Conservation (phyloP, 2,113 vertebrate genomes). For the Euleptes europaea region DNA sequence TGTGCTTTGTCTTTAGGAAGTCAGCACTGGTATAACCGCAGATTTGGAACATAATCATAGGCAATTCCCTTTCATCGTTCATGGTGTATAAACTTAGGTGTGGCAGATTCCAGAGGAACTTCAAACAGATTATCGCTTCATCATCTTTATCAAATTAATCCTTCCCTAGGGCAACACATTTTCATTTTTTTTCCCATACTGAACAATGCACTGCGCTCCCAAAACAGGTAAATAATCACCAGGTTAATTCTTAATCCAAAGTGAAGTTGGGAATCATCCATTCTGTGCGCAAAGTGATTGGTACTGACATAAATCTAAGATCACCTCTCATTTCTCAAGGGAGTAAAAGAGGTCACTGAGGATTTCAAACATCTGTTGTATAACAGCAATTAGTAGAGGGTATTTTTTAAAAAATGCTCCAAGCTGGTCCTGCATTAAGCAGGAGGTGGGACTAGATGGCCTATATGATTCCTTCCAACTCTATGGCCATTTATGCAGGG, state of each 20-base stretch:
- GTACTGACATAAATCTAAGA: constrained; percentile 50
- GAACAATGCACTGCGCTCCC: constrained; percentile 37
- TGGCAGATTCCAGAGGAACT: constrained; percentile 61
- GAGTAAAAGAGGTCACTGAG: background rate
- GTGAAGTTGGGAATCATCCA: constrained; percentile 47
- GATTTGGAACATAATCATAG: constrained; percentile 2
- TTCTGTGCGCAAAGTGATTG: constrained; percentile 24
- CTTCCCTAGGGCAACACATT: constrained; percentile 51
- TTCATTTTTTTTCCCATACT: constrained; percentile 40
- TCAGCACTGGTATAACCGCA: background rate
- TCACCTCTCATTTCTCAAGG: constrained; percentile 4
- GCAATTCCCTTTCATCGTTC: constrained; percentile 32
- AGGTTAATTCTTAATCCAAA: constrained; percentile 51
- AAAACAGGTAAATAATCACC: constrained; percentile 15
- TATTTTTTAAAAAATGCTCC: background rate
- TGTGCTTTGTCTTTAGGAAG: background rate
- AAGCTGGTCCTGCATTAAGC: too few relatives aligned
- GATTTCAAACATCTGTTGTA: constrained; percentile 22
- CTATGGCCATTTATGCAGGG: too few relatives aligned
- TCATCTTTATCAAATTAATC: constrained; percentile 54
- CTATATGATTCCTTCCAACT: too few relatives aligned
- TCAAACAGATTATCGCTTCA: constrained; percentile 58
- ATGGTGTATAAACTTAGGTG: constrained; percentile 45
- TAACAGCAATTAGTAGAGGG: background rate
- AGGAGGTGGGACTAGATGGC: too few relatives aligned